These are phyloP conservation scores for Microcebus ravelobensis DNA, from an alignment of 2,113 vertebrate genomes.

Conservation along the genomic window DNA sequence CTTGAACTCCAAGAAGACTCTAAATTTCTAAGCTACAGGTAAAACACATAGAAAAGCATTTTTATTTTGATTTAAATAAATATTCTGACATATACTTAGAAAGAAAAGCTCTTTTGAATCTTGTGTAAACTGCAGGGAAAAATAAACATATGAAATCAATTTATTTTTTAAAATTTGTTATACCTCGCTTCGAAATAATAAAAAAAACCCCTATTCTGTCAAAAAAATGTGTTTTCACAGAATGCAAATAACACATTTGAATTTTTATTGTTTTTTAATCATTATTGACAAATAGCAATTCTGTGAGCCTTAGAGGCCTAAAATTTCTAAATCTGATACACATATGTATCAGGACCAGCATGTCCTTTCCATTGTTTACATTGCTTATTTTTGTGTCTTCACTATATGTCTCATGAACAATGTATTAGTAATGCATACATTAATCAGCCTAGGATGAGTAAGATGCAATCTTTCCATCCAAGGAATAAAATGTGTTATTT, in stretches of 20 bases:
- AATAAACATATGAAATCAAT: conserved; percentile 52
- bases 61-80: conserved; percentile 56
- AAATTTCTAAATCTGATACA: conserved; percentile 41
- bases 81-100: conserved; percentile 38
- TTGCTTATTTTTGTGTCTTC: conserved; percentile 39
- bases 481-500: conserved; percentile 70
- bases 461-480: conserved; percentile 59
- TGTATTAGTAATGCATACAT: conserved; percentile 65
- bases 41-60: conserved; percentile 35
- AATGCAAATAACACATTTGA: neutral
- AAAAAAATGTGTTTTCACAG: conserved; percentile 35
- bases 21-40: conserved; percentile 7
- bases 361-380: neutral
- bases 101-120: neutral
- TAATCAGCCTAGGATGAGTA: conserved; percentile 68
- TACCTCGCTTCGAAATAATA: no score
- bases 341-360: conserved; percentile 21
- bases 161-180: neutral
- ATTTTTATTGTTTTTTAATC: conserved; percentile 33
- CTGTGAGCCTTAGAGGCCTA: conserved; percentile 3
- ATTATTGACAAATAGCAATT: conserved; percentile 60
- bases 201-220: no score
- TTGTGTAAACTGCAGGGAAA: neutral
- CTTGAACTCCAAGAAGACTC: neutral
- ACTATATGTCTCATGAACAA: conserved; percentile 28